Evolutionary conservation across 2,888 invertebrate genomes (phyloP), one percentile per base, ranked within the genome.

Genomic region (Drosophila testacea): DNA sequence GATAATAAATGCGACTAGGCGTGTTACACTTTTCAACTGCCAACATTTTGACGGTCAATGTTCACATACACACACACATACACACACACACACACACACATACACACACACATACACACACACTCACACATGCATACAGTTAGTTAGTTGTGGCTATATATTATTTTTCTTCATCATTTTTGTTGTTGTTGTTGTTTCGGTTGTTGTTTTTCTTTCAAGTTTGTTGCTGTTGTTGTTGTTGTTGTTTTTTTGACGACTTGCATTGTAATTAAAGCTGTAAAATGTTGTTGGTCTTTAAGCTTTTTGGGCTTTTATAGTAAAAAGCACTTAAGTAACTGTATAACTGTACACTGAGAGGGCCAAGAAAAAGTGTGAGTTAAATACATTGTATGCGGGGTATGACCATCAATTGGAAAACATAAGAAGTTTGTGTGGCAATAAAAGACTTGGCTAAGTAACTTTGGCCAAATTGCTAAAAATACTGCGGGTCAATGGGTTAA

Each of bases 241-340:
- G 47, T 51, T 57, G 61, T n/a, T 67, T 38, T 51, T 56, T 48
- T 51, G 68, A 46, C 59, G 54, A 67, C 64, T 61, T 63, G 76
- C 69, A 65, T 69, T 75, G 76, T 81, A 85, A 85, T 83, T 83
- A 85, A 83, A 78, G 79, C 69, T 68, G 72, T 70, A 79, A 78
- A 81, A 67, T 68, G 69, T 81, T 77, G 70, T 75, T 57, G 50
- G 67, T 73, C 67, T 79, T 81, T 42, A 70, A 73, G 62, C 62
- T 69, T 71, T 60, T 69, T 55, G n/a, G 57, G 54, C 52, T 68
- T 78, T 66, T 70, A 74, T 59, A 64, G 66, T 59, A 55, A 75
- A 67, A 75, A 71, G 54, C 75, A 76, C 72, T 76, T 72, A 71
- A 67, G 48, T 75, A 76, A 72, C 76, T 72, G 72, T 72, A 67